Conservation (phyloP, 53 echinoderm and acorn worm species). For the Hippasteria phrygiana region DNA sequence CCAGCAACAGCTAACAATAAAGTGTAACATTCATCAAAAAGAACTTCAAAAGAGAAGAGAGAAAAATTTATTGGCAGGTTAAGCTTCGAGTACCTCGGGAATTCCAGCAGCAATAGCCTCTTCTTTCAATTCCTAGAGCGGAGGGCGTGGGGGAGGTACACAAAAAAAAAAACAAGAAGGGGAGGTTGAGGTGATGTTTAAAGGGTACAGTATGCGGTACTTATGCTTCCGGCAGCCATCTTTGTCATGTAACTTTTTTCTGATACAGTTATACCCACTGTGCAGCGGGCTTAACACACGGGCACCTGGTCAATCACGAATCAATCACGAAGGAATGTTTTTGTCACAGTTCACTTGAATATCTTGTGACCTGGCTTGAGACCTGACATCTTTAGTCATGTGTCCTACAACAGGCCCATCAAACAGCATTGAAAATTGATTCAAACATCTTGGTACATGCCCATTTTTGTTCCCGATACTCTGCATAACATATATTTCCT, state of each 20-base stretch:
- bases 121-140: constrained; percentile 88
- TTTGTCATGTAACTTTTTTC: background rate
- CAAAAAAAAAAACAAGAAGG: background rate
- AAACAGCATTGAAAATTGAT: too few species aligned
- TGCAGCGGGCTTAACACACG: background rate
- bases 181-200: background rate
- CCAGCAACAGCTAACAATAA: too few species aligned
- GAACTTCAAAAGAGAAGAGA: background rate
- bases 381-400: too few species aligned
- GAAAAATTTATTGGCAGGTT: background rate
- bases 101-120: constrained; percentile 84
- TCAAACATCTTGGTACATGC: too few species aligned
- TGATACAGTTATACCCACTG: too few species aligned
- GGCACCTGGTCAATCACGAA: background rate
- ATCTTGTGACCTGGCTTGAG: too few species aligned
- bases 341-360: too few species aligned
- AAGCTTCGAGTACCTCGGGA: constrained; percentile 40
- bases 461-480: too few species aligned
- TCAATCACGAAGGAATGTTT: too few species aligned
- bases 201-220: background rate
- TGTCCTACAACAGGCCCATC: too few species aligned
- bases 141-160: constrained; percentile 4
- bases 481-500: too few species aligned
- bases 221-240: background rate
- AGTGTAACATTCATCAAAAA: too few species aligned